A percentile compares a stretch with the other conserved stretches of the same genome.
These are phyloP conservation scores for Phymatocera aterrima DNA, from an alignment of 2,888 invertebrate genomes.

Conservation along the genomic window DNA sequence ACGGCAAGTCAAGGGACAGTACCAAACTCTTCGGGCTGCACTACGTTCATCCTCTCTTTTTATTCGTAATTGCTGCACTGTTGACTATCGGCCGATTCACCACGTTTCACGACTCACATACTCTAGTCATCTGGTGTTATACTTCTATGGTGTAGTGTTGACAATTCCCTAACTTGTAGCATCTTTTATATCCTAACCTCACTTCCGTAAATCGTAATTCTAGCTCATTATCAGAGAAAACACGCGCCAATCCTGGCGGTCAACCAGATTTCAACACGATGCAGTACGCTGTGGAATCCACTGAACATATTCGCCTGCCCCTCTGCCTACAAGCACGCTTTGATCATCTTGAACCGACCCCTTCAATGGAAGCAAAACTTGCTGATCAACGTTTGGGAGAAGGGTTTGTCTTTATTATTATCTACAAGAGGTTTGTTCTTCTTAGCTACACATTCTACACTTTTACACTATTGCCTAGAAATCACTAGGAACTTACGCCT, in stretches of 20 bases:
- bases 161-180: neutral
- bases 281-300: constrained; percentile 62
- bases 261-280: neutral
- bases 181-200: neutral
- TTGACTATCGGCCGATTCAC: too few species aligned
- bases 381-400: constrained; percentile 81
- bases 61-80: too few species aligned
- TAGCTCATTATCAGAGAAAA: constrained; percentile 19
- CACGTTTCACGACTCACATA: too few species aligned
- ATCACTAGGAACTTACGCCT: too few species aligned
- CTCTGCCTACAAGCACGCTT: constrained; percentile 76
- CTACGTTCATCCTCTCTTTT: too few species aligned
- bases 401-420: constrained; percentile 75
- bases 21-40: too few species aligned
- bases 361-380: constrained; percentile 76
- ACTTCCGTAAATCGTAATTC: neutral
- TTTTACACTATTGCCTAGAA: too few species aligned
- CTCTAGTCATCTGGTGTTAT: neutral
- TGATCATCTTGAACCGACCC: constrained; percentile 82
- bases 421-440: too few species aligned
- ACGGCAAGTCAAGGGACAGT: too few species aligned
- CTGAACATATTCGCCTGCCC: constrained; percentile 57
- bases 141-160: neutral
- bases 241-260: constrained; percentile 22
- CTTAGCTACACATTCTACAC: too few species aligned